phyloP scores from a whole-genome alignment of 2,113 vertebrate species.

The Lamprotornis superbus region DNA sequence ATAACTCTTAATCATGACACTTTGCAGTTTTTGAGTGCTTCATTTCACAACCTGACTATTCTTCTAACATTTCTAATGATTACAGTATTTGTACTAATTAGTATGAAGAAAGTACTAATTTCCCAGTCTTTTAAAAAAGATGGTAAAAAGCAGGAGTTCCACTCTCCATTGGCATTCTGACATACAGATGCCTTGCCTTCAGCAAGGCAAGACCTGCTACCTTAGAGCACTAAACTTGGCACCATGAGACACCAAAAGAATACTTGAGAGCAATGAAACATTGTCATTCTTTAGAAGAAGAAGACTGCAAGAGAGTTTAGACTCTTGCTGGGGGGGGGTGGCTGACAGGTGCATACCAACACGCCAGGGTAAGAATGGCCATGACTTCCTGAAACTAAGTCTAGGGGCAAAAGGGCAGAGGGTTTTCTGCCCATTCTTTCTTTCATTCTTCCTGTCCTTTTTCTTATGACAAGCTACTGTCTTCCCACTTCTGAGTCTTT shows the following conservation, averaged over 20 bases:
- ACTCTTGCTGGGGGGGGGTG: accelerated
- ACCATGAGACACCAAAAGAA: neutral
- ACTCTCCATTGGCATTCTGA: neutral
- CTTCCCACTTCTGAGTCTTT: neutral
- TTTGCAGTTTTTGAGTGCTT: neutral
- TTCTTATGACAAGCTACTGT: neutral
- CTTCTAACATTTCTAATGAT: neutral
- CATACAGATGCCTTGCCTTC: neutral
- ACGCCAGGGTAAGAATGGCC: neutral
- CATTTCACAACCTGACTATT: neutral
- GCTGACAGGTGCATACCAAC: neutral
- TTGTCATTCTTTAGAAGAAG: neutral
- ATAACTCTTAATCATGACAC: neutral
- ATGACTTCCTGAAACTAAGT: neutral
- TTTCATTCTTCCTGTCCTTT: neutral
- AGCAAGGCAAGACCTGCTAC: neutral
- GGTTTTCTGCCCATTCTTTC: neutral
- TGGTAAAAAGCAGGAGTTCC: neutral
- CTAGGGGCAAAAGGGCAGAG: neutral
- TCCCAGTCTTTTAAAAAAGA: neutral
- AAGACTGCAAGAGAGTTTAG: neutral
- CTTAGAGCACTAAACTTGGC: neutral
- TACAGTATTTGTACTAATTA: neutral
- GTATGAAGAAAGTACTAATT: neutral
- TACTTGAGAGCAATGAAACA: neutral